Evolutionary conservation across 2,888 invertebrate species (phyloP).

Genomic region (Cantharis lateralis): DNA sequence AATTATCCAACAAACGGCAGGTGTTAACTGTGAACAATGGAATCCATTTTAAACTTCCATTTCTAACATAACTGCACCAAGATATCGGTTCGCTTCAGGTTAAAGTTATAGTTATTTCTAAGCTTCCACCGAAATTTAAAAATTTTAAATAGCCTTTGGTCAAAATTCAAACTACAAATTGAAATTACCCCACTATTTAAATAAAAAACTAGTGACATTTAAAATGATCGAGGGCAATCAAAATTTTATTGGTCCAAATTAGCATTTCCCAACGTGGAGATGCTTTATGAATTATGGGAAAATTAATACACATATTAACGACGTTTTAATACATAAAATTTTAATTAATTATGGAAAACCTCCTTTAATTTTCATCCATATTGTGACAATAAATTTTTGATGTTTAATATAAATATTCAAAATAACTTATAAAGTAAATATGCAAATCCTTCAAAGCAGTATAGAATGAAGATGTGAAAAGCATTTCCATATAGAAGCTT

Average conservation of each 20-base stretch:
- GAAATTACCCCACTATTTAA: background rate
- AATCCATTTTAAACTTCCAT: background rate
- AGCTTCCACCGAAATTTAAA: background rate
- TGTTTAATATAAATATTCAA: constrained; percentile 13
- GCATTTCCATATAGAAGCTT: constrained; percentile 48
- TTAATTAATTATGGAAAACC: background rate
- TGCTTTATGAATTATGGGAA: background rate
- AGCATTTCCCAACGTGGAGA: background rate
- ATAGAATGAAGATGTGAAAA: constrained; percentile 43
- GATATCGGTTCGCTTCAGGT: background rate
- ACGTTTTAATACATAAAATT: background rate
- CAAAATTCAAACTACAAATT: background rate
- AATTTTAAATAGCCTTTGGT: background rate
- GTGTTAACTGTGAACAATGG: background rate
- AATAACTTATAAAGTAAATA: constrained; percentile 41
- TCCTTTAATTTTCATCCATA: background rate
- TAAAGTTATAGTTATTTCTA: background rate
- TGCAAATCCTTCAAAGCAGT: constrained; percentile 49
- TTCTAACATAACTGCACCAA: background rate
- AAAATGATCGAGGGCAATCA: background rate
- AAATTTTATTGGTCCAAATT: background rate
- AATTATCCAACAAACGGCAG: background rate
- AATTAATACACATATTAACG: background rate
- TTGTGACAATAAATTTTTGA: background rate
- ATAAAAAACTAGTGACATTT: background rate